Evolutionary conservation across 2,888 invertebrate species (phyloP).

Genomic region (Blastobasis lacticolella): DNA sequence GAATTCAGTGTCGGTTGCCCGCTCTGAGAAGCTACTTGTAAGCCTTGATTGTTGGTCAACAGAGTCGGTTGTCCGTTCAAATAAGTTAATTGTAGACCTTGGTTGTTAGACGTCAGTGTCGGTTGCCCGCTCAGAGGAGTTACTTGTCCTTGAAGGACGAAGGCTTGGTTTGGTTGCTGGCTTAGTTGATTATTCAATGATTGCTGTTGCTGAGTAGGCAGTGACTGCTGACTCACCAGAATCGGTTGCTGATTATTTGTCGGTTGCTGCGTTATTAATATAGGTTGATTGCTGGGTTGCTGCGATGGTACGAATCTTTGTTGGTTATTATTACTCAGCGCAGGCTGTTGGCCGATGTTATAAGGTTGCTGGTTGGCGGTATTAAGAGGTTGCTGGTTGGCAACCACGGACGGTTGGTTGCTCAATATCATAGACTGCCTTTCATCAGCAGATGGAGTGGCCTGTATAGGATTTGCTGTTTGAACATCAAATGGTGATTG

Average conservation of each 20-base stretch:
- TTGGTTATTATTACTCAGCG: neutral
- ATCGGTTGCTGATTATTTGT: constrained; percentile 5
- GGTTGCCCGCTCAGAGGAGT: too few relatives aligned
- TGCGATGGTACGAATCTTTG: constrained; percentile 6
- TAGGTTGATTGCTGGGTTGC: neutral
- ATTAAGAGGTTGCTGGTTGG: constrained; percentile 10
- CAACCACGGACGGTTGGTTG: constrained; percentile 5
- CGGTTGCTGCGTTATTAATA: neutral
- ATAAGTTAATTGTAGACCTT: constrained; percentile 8
- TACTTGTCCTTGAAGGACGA: too few relatives aligned
- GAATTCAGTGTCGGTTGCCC: neutral
- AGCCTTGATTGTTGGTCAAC: neutral
- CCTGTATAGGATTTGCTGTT: too few relatives aligned
- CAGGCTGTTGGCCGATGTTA: constrained; percentile 5
- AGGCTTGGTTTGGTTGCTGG: neutral
- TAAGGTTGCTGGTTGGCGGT: constrained; percentile 10
- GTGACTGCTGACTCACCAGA: neutral
- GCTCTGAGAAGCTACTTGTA: constrained; percentile 9
- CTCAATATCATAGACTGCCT: neutral
- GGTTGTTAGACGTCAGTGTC: constrained; percentile 4
- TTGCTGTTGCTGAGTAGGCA: constrained; percentile 1
- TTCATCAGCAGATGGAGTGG: neutral
- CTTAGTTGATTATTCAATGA: neutral
- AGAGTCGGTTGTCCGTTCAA: constrained; percentile 3
- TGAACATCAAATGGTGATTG: neutral